These are phyloP conservation scores for Diarsia dahlii DNA, from an alignment of 2,888 invertebrate genomes.

Conservation along the genomic window DNA sequence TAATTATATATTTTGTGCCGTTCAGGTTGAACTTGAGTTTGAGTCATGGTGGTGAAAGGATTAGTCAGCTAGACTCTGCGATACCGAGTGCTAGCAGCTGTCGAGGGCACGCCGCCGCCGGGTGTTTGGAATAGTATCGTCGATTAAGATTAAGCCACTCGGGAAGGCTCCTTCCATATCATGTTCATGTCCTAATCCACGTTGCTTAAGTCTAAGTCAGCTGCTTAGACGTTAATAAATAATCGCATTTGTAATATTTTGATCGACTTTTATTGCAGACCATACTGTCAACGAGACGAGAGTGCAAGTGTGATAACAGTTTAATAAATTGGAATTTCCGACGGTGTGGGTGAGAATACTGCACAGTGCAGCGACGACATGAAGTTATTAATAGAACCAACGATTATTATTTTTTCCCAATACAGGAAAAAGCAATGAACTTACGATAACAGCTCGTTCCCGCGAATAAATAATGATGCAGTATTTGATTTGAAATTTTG, in stretches of 20 bases:
- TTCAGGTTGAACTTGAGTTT: too few species aligned
- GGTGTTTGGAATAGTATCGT: too few species aligned
- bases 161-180: too few species aligned
- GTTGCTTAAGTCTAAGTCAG: background rate
- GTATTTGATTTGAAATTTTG: too few species aligned
- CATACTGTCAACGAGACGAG: background rate
- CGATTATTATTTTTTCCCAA: background rate
- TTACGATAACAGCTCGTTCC: background rate
- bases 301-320: constrained; percentile 5
- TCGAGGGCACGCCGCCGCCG: too few species aligned
- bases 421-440: too few species aligned
- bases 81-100: too few species aligned
- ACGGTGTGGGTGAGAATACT: background rate
- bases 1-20: too few species aligned
- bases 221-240: background rate
- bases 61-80: too few species aligned
- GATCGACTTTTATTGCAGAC: background rate
- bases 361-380: background rate
- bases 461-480: background rate
- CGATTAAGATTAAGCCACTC: too few species aligned
- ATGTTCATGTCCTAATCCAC: background rate
- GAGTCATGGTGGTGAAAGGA: too few species aligned
- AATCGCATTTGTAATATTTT: background rate
- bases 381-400: background rate
- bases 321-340: constrained; percentile 11